Percentiles rank a stretch among this genome's conserved stretches.
Evolutionary conservation across 2,888 invertebrate genomes (phyloP).

Genomic region (Thymelicus lineola): DNA sequence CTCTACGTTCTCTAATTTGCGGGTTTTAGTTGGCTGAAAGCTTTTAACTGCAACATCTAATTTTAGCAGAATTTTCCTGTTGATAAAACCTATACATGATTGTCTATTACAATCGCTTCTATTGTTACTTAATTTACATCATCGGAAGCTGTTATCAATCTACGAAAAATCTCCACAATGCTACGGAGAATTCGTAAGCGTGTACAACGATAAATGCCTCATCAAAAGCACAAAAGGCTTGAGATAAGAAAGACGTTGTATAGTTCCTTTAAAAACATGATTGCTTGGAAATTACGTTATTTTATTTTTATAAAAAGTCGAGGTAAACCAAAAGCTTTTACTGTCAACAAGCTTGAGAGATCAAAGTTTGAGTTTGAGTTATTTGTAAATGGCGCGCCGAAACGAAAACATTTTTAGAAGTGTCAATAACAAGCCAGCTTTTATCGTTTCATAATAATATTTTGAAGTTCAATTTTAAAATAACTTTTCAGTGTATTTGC

Average conservation of each 20-base stretch:
- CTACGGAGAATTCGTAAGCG: background rate
- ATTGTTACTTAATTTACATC: background rate
- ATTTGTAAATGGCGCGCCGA: background rate
- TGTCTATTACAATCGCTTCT: background rate
- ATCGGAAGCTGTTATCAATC: background rate
- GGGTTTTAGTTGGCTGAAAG: background rate
- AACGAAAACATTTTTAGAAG: constrained; percentile 4
- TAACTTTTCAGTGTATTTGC: background rate
- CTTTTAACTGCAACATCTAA: background rate
- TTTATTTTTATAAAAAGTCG: background rate
- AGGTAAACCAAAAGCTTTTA: background rate
- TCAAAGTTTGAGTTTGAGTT: background rate
- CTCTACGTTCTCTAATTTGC: background rate
- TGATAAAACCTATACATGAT: background rate
- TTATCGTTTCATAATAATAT: background rate
- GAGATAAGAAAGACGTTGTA: background rate
- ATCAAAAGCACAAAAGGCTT: background rate
- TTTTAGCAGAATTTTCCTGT: background rate
- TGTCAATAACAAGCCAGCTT: constrained; percentile 1
- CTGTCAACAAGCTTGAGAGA: background rate
- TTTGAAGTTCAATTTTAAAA: background rate
- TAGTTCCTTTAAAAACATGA: background rate
- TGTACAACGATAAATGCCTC: background rate
- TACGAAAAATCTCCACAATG: background rate
- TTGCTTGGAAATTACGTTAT: background rate